Percentiles rank a stretch among this genome's conserved stretches.
phyloP scores from a whole-genome alignment of 2,888 invertebrate genomes.

The Lasius fuliginosus region DNA sequence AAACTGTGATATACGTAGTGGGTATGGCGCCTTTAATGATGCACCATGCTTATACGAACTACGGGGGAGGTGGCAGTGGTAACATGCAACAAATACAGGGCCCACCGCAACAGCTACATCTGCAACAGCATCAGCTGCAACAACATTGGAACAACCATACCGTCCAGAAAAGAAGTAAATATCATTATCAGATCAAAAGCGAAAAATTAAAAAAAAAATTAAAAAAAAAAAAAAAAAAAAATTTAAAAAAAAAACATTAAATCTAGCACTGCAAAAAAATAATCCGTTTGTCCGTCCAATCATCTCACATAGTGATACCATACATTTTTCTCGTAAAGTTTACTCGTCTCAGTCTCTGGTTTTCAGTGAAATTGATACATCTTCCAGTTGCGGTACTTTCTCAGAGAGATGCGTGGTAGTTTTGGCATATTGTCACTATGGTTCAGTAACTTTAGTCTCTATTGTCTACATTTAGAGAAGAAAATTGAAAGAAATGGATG shows the following conservation, averaged over 20 bases:
- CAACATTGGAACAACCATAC: slow-evolving; percentile 87
- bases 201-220: slow-evolving; percentile 60
- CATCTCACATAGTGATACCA: slow-evolving; percentile 68
- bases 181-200: slow-evolving; percentile 78
- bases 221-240: slow-evolving; percentile 53
- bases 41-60: slow-evolving; percentile 88
- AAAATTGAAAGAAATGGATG: slow-evolving; percentile 49
- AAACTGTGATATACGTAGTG: slow-evolving; percentile 85
- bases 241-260: slow-evolving; percentile 63
- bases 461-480: slow-evolving; percentile 50
- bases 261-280: slow-evolving; percentile 64
- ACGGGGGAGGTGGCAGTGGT: slow-evolving; percentile 88
- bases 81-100: slow-evolving; percentile 87
- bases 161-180: slow-evolving; percentile 87
- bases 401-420: slow-evolving; percentile 39
- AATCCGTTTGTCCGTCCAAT: slow-evolving; percentile 76
- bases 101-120: slow-evolving; percentile 87
- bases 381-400: slow-evolving; percentile 28
- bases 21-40: slow-evolving; percentile 87
- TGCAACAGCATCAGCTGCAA: slow-evolving; percentile 86
- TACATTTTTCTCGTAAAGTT: slow-evolving; percentile 62
- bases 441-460: slow-evolving; percentile 61
- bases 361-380: slow-evolving; percentile 31
- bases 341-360: slow-evolving; percentile 50
- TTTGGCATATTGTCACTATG: slow-evolving; percentile 73